A percentile compares a stretch with the other conserved stretches of the same genome.
These are phyloP conservation scores for Apamea monoglypha DNA, from an alignment of 2,888 invertebrate genomes.

Conservation along the genomic window DNA sequence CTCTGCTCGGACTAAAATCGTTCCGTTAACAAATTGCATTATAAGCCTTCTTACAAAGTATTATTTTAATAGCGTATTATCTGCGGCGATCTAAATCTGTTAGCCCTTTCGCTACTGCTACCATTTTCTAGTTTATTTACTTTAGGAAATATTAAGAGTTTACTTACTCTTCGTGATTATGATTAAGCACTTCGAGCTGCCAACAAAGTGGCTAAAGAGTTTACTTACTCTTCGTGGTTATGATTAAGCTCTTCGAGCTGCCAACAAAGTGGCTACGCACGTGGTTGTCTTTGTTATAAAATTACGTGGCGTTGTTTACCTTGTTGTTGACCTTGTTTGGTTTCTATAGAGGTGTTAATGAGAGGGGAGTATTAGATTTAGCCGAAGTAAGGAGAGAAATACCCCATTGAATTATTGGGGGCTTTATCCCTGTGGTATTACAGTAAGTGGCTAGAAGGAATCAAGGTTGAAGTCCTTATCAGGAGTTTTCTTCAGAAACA, in stretches of 20 bases:
- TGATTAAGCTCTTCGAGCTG: background rate
- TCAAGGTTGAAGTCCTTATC: background rate
- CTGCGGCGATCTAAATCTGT: constrained; percentile 17
- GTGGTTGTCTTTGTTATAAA: background rate
- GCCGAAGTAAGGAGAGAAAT: background rate
- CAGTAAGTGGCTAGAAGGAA: background rate
- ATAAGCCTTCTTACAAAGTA: constrained; percentile 55
- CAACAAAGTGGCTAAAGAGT: too few relatives aligned
- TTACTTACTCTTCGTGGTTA: background rate
- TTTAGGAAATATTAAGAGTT: background rate
- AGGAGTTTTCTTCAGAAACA: background rate
- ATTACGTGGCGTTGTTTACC: background rate
- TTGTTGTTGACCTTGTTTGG: background rate
- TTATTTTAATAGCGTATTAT: constrained; percentile 57
- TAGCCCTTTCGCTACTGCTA: constrained; percentile 4
- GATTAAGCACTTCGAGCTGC: background rate
- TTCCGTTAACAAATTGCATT: constrained; percentile 61
- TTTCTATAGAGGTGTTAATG: background rate
- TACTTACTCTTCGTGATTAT: background rate
- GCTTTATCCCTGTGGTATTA: background rate
- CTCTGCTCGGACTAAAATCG: constrained; percentile 45
- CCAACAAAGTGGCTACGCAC: background rate
- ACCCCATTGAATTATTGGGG: background rate
- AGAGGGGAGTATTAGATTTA: background rate
- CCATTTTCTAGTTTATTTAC: background rate